phyloP scores from a whole-genome alignment of 2,888 invertebrate species.

The Coelopa pilipes region DNA sequence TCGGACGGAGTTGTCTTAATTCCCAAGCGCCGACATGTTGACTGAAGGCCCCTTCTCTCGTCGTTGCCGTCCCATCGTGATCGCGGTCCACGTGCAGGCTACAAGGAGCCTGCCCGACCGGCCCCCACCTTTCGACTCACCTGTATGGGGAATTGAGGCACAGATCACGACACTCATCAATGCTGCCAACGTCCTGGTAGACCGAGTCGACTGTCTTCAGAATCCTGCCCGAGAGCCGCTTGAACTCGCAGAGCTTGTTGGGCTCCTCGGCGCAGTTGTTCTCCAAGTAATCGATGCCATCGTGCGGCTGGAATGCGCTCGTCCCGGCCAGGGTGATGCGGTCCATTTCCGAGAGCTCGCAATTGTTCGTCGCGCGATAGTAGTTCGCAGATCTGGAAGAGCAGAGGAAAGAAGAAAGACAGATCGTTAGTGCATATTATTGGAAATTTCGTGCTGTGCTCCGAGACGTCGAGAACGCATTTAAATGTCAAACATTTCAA shows the following conservation, averaged over 20 bases:
- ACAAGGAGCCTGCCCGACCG: conserved; percentile 92
- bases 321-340: conserved; percentile 88
- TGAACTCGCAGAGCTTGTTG: conserved; percentile 94
- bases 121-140: conserved; percentile 78
- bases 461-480: conserved; percentile 20
- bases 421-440: conserved; percentile 21
- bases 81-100: conserved; percentile 85
- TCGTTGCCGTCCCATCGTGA: conserved; percentile 78
- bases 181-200: conserved; percentile 86
- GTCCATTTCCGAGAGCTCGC: conserved; percentile 92
- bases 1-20: conserved; percentile 6
- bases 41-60: conserved; percentile 67
- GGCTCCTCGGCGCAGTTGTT: conserved; percentile 95
- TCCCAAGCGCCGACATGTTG: conserved; percentile 1
- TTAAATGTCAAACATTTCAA: conserved; percentile 34
- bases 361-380: conserved; percentile 85
- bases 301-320: conserved; percentile 77
- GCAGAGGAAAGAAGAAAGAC: conserved; percentile 40
- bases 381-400: conserved; percentile 92
- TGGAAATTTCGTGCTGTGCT: conserved; percentile 28
- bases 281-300: conserved; percentile 85
- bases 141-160: conserved; percentile 89
- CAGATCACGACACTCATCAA: conserved; percentile 89
- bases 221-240: conserved; percentile 87
- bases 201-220: conserved; percentile 94